A percentile compares a stretch with the other conserved stretches of the same genome.
These are phyloP conservation scores for Heliconius ethilla DNA, from an alignment of 2,888 invertebrate genomes.

Conservation along the genomic window DNA sequence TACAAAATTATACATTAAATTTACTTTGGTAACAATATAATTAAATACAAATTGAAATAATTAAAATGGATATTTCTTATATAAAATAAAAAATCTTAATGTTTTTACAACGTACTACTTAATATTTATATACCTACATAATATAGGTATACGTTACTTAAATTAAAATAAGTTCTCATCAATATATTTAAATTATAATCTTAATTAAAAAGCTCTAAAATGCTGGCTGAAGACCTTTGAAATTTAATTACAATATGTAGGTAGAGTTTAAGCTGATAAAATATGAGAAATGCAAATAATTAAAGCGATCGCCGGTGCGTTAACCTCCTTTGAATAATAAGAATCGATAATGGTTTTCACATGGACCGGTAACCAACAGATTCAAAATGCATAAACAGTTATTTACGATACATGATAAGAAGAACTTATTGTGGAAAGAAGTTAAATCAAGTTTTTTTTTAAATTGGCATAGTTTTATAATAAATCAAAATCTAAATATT, in stretches of 20 bases:
- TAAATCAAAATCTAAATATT: neutral
- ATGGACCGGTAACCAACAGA: constrained; percentile 46
- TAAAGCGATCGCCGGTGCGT: constrained; percentile 42
- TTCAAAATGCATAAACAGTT: constrained; percentile 42
- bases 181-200: constrained; percentile 9
- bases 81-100: no score
- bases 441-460: neutral
- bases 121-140: neutral
- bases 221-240: neutral
- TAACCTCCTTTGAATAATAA: constrained; percentile 41
- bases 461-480: neutral
- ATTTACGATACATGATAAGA: constrained; percentile 39
- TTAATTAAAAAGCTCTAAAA: constrained; percentile 12
- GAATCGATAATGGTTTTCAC: constrained; percentile 46
- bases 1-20: neutral
- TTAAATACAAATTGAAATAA: no score
- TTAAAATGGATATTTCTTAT: no score
- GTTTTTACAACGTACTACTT: neutral
- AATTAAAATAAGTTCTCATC: neutral
- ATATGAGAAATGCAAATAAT: constrained; percentile 29
- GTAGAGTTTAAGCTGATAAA: constrained; percentile 4
- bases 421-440: neutral
- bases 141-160: neutral
- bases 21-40: neutral
- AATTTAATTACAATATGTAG: constrained; percentile 13